Evolutionary conservation across 1,140 invertebrate species (phyloP).

Genomic region (Delia radicum): DNA sequence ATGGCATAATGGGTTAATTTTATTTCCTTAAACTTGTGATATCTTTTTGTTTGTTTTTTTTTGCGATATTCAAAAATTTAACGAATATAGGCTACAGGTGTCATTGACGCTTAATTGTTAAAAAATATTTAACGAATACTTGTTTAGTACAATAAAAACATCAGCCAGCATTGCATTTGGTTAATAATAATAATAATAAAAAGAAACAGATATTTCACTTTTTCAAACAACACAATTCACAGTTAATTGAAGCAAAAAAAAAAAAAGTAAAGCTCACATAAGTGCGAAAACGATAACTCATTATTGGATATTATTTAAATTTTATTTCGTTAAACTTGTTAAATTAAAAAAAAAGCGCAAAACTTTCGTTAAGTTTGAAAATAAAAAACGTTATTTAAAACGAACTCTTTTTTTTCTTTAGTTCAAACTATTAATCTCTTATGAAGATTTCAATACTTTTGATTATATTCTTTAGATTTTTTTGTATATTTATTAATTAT

Average conservation of each 20-base stretch:
- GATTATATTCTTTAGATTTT: too few relatives aligned
- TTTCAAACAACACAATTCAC: neutral
- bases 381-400: neutral
- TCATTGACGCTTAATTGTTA: neutral
- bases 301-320: neutral
- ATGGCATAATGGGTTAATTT: too few relatives aligned
- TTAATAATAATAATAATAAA: too few relatives aligned
- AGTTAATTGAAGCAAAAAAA: constrained; percentile 26
- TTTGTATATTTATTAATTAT: too few relatives aligned
- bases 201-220: too few relatives aligned
- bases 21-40: too few relatives aligned
- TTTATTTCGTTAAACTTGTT: neutral
- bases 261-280: constrained; percentile 43
- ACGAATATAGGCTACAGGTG: too few relatives aligned
- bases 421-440: too few relatives aligned
- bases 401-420: neutral
- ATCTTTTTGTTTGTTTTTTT: too few relatives aligned
- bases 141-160: neutral
- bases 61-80: too few relatives aligned
- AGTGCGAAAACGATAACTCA: constrained; percentile 42
- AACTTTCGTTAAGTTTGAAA: neutral
- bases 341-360: neutral
- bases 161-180: too few relatives aligned
- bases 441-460: too few relatives aligned
- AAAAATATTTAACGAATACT: neutral